phyloP scores from a whole-genome alignment of 2,888 invertebrate species.

The Chymomyza procnemis region DNA sequence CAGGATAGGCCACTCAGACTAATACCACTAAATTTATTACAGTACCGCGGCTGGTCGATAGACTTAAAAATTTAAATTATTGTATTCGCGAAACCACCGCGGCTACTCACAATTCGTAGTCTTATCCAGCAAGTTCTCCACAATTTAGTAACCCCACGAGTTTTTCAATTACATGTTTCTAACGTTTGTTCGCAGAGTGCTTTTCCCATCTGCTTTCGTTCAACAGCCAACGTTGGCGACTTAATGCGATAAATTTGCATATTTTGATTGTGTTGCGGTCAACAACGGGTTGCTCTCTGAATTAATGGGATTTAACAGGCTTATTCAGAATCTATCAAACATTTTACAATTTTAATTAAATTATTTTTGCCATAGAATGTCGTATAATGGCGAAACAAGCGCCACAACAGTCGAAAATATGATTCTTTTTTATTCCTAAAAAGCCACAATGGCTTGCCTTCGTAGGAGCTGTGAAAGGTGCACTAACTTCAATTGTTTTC shows the following conservation, averaged over 20 bases:
- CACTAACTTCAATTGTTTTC: too few relatives aligned
- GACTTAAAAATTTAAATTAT: slow-evolving; percentile 75
- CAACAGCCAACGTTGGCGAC: slow-evolving; percentile 51
- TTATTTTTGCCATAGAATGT: slow-evolving; percentile 34
- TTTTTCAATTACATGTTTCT: slow-evolving; percentile 63
- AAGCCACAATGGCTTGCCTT: too few relatives aligned
- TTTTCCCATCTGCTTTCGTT: slow-evolving; percentile 30
- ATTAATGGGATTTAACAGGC: slow-evolving; percentile 75
- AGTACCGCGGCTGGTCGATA: slow-evolving; percentile 56
- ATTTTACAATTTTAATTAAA: slow-evolving; percentile 75
- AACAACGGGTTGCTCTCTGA: slow-evolving; percentile 73
- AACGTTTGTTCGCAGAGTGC: slow-evolving; percentile 52
- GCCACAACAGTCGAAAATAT: background rate
- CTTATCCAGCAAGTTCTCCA: slow-evolving; percentile 5
- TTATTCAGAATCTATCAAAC: slow-evolving; percentile 73
- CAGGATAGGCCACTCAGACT: slow-evolving; percentile 6
- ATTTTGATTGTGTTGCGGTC: slow-evolving; percentile 76
- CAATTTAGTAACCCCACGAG: background rate
- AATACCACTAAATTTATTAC: slow-evolving; percentile 50
- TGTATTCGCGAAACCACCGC: slow-evolving; percentile 62
- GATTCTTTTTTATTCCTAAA: background rate
- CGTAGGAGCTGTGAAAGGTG: too few relatives aligned
- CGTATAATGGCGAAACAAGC: background rate
- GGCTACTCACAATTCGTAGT: slow-evolving; percentile 48
- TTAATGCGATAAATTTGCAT: slow-evolving; percentile 77